These are phyloP conservation scores for Aradophagus sp. DNA, from an alignment of 1,140 invertebrate species.

Conservation along the genomic window DNA sequence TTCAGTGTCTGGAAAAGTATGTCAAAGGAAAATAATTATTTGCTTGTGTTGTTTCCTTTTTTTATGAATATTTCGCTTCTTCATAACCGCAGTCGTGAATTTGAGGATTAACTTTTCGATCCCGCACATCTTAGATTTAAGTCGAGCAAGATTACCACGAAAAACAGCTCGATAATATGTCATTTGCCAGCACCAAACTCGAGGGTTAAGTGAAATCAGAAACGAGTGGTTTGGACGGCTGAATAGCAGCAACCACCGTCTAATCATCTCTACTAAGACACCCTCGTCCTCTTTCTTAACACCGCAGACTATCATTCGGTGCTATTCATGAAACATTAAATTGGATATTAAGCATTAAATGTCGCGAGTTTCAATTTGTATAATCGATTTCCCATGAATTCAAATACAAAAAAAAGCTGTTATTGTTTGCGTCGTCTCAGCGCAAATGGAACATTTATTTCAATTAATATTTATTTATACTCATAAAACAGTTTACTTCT, in stretches of 20 bases:
- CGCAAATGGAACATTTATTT: too few species aligned
- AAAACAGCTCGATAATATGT: slow-evolving; percentile 52
- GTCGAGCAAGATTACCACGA: slow-evolving; percentile 28
- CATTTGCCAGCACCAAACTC: slow-evolving; percentile 59
- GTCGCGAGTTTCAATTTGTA: slow-evolving; percentile 50
- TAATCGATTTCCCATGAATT: neutral
- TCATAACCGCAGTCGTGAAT: too few species aligned
- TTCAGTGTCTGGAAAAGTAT: too few species aligned
- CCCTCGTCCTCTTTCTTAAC: slow-evolving; percentile 51
- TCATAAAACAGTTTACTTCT: too few species aligned
- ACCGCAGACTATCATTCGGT: slow-evolving; percentile 45
- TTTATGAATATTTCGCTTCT: too few species aligned
- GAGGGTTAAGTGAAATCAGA: slow-evolving; percentile 51
- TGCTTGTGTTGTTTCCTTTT: too few species aligned
- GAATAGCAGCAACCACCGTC: slow-evolving; percentile 54
- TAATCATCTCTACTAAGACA: slow-evolving; percentile 39
- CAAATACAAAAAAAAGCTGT: too few species aligned
- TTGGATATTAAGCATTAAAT: slow-evolving; percentile 70
- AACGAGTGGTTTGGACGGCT: slow-evolving; percentile 63
- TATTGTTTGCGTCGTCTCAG: too few species aligned
- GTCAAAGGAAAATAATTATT: too few species aligned
- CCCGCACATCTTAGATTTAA: slow-evolving; percentile 5
- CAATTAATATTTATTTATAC: too few species aligned
- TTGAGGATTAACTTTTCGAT: too few species aligned
- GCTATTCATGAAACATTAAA: slow-evolving; percentile 70